Base-by-base conservation (phyloP, 2,113 vertebrate species). In the Eonycteris spelaea region DNA sequence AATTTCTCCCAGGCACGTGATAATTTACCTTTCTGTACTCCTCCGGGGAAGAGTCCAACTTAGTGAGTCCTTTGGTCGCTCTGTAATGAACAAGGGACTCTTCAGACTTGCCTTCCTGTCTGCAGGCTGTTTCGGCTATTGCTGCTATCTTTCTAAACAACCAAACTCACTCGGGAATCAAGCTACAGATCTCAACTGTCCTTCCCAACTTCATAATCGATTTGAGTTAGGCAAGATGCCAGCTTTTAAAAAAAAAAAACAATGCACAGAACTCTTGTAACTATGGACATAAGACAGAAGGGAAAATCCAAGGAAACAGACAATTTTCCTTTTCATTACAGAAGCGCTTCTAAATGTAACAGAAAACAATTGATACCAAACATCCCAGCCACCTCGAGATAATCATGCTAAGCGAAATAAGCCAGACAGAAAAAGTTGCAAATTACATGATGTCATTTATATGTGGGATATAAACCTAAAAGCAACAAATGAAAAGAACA, bases 81-180 rank as follows among this genome's bases (percentile, higher is more conserved):
- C 82, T 2, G 0, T 85, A 95, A 97, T 95, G 94, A 97, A 94
- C 85, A 79, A 86, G 15, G 79, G 87, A 98, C 98, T 98, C 98
- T 98, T 97, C 97, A 98, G 97, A 97, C 98, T 97, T 98, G 97
- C 96, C 95, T 5, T 95, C 95, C 98, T 97, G 98, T 97, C 98
- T 96, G 95, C 95, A 0, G 55, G 91, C 97, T 98, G 95, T 98
- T 91, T 98, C 7, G 63, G 86, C 95, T 97, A 95, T 98, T 97
- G 97, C 26, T 95, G 97, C 93, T 94, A 78, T 90, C 85, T 89
- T 96, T 97, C 94, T 75, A 97, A 98, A 95, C 94, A 92, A 75
- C 85, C 21, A 92, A 92, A 96, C 86, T 92, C 97, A 70, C 43
- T 3, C 26, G 33, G 93, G 73, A 97, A 97, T 96, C 86, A 89